phyloP scores from a whole-genome alignment of 2,888 invertebrate species.

The Habroteleia sp. region DNA sequence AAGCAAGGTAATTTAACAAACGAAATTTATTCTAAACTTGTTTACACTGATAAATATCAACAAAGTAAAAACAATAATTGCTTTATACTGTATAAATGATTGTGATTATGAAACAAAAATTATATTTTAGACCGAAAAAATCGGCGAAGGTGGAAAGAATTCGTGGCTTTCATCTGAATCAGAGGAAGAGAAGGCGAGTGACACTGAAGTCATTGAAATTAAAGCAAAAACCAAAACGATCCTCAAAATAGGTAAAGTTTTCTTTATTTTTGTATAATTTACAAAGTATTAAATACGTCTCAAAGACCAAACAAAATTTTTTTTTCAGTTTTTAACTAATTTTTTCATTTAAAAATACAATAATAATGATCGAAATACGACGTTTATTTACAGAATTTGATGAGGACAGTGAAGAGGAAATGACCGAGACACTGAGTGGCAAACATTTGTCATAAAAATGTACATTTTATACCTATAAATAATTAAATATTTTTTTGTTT shows the following conservation, averaged over 20 bases:
- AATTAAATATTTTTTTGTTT: constrained; percentile 31
- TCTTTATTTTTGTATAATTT: constrained; percentile 31
- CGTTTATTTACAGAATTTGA: constrained; percentile 77
- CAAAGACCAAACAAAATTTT: constrained; percentile 13
- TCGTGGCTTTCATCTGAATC: constrained; percentile 73
- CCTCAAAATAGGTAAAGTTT: constrained; percentile 45
- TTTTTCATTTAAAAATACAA: constrained; percentile 22
- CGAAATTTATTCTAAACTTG: constrained; percentile 12
- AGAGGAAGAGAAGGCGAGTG: constrained; percentile 69
- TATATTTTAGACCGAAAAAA: constrained; percentile 70
- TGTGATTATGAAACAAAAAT: too few species aligned
- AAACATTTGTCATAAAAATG: constrained; percentile 70
- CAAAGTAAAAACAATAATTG: not conserved
- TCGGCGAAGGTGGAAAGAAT: constrained; percentile 75
- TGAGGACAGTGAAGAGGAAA: constrained; percentile 81
- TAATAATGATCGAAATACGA: constrained; percentile 50
- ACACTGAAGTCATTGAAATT: constrained; percentile 74
- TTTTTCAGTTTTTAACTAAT: not conserved
- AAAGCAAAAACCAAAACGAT: constrained; percentile 69
- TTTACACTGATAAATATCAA: constrained; percentile 11
- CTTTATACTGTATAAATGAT: not conserved
- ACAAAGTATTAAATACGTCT: constrained; percentile 44
- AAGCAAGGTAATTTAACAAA: constrained; percentile 65
- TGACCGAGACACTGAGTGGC: constrained; percentile 72
- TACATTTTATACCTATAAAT: constrained; percentile 59